Percentiles rank a stretch among this genome's conserved stretches.
Evolutionary conservation across 2,113 vertebrate species (phyloP).

Genomic region (Sinocyclocheilus grahami): DNA sequence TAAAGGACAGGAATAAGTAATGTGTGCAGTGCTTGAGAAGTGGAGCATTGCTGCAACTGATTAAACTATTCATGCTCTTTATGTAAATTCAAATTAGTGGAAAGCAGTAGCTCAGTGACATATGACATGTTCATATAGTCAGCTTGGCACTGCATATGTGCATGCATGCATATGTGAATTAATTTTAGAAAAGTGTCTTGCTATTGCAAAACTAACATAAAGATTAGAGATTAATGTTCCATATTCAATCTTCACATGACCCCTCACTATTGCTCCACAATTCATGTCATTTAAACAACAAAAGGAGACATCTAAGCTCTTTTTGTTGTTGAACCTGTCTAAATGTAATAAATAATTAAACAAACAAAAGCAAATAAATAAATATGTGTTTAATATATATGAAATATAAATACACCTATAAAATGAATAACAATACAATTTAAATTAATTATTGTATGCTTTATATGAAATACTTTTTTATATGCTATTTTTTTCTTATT

Average conservation of each 20-base stretch:
- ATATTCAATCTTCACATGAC: constrained; percentile 43
- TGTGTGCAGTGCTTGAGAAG: background rate
- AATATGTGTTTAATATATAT: too few species aligned
- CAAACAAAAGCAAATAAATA: background rate
- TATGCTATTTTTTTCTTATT: too few species aligned
- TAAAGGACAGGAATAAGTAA: background rate
- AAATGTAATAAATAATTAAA: background rate
- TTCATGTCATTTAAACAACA: constrained; percentile 25
- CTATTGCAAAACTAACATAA: constrained; percentile 30
- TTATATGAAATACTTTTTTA: background rate
- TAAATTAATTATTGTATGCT: background rate
- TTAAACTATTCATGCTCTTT: constrained; percentile 48
- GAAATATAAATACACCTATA: too few species aligned
- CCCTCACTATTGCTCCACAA: constrained; percentile 7
- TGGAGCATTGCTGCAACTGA: constrained; percentile 19
- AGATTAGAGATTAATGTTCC: constrained; percentile 47
- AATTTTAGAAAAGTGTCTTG: constrained; percentile 45
- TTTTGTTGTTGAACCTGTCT: constrained; percentile 34
- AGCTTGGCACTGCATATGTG: constrained; percentile 43
- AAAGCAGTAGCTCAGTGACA: constrained; percentile 14
- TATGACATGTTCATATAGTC: constrained; percentile 20
- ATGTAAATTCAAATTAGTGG: constrained; percentile 56
- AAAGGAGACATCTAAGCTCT: constrained; percentile 41
- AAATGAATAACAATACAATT: background rate
- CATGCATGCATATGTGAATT: constrained; percentile 52